Percentiles rank a stretch among this genome's conserved stretches.
Conservation (phyloP, 2,888 invertebrate species). For the Lochmaea capreae region DNA sequence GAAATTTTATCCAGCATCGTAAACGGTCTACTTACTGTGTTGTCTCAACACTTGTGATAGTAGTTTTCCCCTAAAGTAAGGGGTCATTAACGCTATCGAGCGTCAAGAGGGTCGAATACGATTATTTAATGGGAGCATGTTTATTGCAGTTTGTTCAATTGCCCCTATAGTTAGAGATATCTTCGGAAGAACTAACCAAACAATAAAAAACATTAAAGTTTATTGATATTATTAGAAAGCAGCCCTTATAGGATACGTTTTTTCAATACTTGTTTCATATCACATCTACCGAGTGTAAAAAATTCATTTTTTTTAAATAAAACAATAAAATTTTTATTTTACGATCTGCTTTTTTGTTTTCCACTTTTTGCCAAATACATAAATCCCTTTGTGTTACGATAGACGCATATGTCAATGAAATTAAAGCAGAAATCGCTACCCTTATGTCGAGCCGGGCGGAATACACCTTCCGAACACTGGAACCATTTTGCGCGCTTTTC, state of each 20-base stretch:
- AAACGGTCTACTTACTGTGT: too few relatives aligned
- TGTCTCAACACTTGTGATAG: too few relatives aligned
- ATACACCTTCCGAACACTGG: neutral
- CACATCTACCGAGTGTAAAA: too few relatives aligned
- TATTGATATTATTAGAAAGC: too few relatives aligned
- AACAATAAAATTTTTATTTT: neutral
- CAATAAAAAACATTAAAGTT: neutral
- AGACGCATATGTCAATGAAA: neutral
- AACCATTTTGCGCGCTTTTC: slow-evolving; percentile 1
- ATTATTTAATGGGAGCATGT: neutral
- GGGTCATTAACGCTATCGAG: neutral
- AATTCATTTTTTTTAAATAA: neutral
- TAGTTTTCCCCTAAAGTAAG: neutral
- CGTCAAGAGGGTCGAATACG: neutral
- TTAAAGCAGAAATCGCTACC: slow-evolving; percentile 5
- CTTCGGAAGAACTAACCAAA: too few relatives aligned
- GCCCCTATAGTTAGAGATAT: too few relatives aligned
- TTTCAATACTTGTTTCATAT: too few relatives aligned
- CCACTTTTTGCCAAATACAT: neutral
- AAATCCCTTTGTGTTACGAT: too few relatives aligned
- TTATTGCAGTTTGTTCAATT: neutral
- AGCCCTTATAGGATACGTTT: too few relatives aligned
- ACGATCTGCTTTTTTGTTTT: neutral
- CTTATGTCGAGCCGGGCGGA: neutral
- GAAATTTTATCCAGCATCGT: neutral